These are phyloP conservation scores for Aethina tumida DNA, from an alignment of 1,140 invertebrate species.

Conservation along the genomic window DNA sequence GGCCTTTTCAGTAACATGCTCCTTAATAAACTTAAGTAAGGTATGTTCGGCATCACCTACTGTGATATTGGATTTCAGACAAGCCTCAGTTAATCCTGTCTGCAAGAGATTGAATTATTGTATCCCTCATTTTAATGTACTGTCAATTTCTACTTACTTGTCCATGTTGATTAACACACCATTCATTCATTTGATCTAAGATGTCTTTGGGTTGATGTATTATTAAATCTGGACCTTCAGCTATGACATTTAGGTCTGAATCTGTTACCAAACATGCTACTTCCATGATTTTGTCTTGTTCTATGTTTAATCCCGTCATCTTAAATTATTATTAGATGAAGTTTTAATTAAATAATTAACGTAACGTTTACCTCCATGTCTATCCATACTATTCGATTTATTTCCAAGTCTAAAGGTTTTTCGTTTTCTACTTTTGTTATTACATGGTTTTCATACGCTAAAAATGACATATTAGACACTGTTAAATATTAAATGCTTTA, in stretches of 20 bases:
- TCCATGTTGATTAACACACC: slow-evolving; percentile 70
- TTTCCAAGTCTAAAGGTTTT: slow-evolving; percentile 23
- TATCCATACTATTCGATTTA: slow-evolving; percentile 32
- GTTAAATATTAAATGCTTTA: too few species aligned
- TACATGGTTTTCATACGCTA: too few species aligned
- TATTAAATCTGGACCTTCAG: slow-evolving; percentile 66
- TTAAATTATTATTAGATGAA: slow-evolving; percentile 13
- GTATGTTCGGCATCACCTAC: slow-evolving; percentile 56
- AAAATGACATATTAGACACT: too few species aligned
- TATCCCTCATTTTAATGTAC: slow-evolving; percentile 2
- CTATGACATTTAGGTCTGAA: slow-evolving; percentile 64
- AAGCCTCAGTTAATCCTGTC: slow-evolving; percentile 66
- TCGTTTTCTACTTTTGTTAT: too few species aligned
- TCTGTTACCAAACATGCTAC: slow-evolving; percentile 83
- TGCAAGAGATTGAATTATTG: slow-evolving; percentile 35
- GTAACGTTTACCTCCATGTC: slow-evolving; percentile 31
- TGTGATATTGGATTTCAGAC: slow-evolving; percentile 54
- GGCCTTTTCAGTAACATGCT: slow-evolving; percentile 51
- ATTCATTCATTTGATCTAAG: slow-evolving; percentile 70
- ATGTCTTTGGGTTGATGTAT: slow-evolving; percentile 69
- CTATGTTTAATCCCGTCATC: slow-evolving; percentile 52
- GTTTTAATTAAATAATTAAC: slow-evolving; percentile 5
- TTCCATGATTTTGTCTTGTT: slow-evolving; percentile 75
- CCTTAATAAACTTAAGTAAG: slow-evolving; percentile 62
- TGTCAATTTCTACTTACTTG: slow-evolving; percentile 39